These are phyloP conservation scores for Cylindroiulus punctatus DNA, from an alignment of 2,888 invertebrate species.

Conservation along the genomic window DNA sequence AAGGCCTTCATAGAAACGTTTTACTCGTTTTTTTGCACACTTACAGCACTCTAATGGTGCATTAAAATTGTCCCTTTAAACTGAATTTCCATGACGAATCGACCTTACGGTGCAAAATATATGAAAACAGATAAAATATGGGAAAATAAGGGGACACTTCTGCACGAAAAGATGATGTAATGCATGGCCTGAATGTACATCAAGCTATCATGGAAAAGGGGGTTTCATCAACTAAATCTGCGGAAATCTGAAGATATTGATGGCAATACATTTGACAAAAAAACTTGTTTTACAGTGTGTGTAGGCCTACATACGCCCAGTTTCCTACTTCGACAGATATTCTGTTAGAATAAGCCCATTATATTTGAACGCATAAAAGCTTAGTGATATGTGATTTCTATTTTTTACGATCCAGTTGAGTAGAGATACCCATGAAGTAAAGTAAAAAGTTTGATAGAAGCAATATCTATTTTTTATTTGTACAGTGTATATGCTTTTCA, in stretches of 20 bases:
- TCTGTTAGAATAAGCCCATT: conserved; percentile 24
- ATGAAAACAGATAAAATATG: background rate
- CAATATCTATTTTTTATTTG: conserved; percentile 33
- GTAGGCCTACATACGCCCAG: background rate
- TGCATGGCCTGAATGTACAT: background rate
- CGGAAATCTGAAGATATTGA: conserved; percentile 12
- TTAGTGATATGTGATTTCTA: conserved; percentile 30
- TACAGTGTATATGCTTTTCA: background rate
- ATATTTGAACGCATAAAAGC: conserved; percentile 20
- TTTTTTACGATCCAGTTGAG: background rate
- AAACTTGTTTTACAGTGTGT: background rate
- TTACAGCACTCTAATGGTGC: background rate
- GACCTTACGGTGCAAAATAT: background rate
- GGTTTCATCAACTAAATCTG: conserved; percentile 12
- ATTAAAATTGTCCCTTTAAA: background rate
- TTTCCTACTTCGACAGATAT: conserved; percentile 1
- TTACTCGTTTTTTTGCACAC: conserved; percentile 11
- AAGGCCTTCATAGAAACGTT: background rate
- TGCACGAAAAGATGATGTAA: background rate
- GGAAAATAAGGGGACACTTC: background rate
- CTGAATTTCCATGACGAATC: background rate
- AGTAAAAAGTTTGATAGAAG: conserved; percentile 8
- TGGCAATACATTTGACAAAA: background rate
- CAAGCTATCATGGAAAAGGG: background rate
- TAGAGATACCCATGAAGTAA: background rate